Percentiles rank a stretch among this genome's conserved stretches.
Conservation (phyloP, 1,140 invertebrate species). For the Leptinotarsa lineolata region DNA sequence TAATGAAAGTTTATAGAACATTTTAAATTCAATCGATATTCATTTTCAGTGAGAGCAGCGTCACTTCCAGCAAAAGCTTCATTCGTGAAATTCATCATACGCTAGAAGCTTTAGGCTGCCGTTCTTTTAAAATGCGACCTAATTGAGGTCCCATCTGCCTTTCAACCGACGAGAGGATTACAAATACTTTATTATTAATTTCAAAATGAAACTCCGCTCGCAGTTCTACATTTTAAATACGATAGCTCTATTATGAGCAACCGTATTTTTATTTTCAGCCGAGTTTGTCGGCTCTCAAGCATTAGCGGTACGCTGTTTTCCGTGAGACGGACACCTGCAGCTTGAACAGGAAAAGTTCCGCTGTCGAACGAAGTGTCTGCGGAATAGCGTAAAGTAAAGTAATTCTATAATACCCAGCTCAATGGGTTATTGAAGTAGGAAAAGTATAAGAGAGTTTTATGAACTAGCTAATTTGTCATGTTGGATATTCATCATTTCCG, state of each 20-base stretch:
- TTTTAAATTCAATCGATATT: too few relatives aligned
- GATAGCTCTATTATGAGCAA: neutral
- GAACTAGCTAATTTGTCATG: neutral
- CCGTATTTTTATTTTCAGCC: neutral
- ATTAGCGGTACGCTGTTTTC: slow-evolving; percentile 4
- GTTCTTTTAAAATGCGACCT: slow-evolving; percentile 2
- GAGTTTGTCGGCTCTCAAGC: neutral
- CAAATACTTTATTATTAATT: slow-evolving; percentile 19
- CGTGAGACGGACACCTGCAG: slow-evolving; percentile 1
- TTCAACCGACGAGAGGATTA: slow-evolving; percentile 13
- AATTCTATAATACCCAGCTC: neutral
- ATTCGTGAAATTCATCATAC: slow-evolving; percentile 11
- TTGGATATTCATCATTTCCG: neutral
- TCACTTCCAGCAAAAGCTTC: neutral
- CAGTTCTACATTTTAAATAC: neutral
- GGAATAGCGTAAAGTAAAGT: neutral
- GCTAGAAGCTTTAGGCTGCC: slow-evolving; percentile 4
- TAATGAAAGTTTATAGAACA: too few relatives aligned
- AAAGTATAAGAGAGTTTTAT: neutral
- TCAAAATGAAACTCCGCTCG: slow-evolving; percentile 10
- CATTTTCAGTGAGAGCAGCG: neutral
- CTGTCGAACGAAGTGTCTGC: slow-evolving; percentile 10
- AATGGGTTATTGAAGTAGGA: neutral
- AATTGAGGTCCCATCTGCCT: slow-evolving; percentile 20
- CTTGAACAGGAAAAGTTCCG: neutral